These are phyloP conservation scores for Melanotaenia nigrans DNA, from an alignment of 2,797 vertebrate species.

Conservation along the genomic window DNA sequence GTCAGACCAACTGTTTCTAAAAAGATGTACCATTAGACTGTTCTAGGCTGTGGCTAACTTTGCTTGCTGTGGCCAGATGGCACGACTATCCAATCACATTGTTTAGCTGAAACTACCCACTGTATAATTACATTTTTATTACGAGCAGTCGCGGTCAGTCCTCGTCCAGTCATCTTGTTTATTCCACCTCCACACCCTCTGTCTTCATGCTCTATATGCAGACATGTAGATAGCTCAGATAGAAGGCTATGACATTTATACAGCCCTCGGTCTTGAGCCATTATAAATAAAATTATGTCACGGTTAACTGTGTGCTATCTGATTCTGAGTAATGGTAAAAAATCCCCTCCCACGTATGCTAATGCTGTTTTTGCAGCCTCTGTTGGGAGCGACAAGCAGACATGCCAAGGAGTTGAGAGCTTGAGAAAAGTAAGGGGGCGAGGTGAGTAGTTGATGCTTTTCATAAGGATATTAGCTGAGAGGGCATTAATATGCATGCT, in stretches of 20 bases:
- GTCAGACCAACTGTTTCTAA: not conserved
- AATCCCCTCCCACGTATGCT: constrained; percentile 72
- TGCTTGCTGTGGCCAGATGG: constrained; percentile 16
- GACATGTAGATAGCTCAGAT: constrained; percentile 64
- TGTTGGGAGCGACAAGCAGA: constrained; percentile 58
- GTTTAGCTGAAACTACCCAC: constrained; percentile 30
- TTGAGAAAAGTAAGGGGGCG: constrained; percentile 62
- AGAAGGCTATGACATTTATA: constrained; percentile 52
- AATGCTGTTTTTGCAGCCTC: constrained; percentile 68
- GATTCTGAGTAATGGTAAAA: constrained; percentile 73
- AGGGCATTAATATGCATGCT: constrained; percentile 33
- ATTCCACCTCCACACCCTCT: constrained; percentile 43
- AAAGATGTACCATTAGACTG: not conserved
- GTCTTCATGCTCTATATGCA: constrained; percentile 57
- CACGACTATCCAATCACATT: constrained; percentile 52
- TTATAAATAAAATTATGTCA: constrained; percentile 78
- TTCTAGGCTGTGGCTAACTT: not conserved
- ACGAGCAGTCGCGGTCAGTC: constrained; percentile 39
- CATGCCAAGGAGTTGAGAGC: constrained; percentile 64
- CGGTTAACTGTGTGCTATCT: constrained; percentile 69
- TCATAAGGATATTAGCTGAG: constrained; percentile 47
- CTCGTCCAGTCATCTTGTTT: constrained; percentile 15
- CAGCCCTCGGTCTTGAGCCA: constrained; percentile 65
- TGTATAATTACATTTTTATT: constrained; percentile 55
- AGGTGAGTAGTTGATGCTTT: constrained; percentile 42